Evolutionary conservation across 2,113 vertebrate genomes (phyloP), one percentile per base, ranked within the genome.

Genomic region (Pitta sordida): DNA sequence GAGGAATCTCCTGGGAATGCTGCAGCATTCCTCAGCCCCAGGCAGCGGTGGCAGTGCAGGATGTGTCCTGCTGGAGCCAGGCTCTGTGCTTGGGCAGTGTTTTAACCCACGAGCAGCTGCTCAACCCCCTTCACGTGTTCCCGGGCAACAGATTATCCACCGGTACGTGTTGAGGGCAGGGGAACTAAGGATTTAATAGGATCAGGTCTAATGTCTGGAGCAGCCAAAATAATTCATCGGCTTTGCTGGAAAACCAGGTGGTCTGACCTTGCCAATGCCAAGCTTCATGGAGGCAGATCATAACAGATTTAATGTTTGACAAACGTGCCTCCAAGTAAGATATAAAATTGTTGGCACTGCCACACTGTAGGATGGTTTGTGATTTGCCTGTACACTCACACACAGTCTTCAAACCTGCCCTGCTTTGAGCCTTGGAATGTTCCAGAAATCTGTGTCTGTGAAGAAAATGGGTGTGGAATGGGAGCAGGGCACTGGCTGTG

Each of bases 241-340:
- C 84, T 93, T 86, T 81, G 83, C 80, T 69, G 67, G 86, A 70
- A 86, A 93, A 59, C 8, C 79, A 37, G 63, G 62, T 56, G 84
- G 37, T 71, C 26, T 65, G 83, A 34, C 64, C 55, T 58, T 83
- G 67, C 30, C 43, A 30, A 8, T 59, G 67, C 82, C 78, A 60
- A 20, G 58, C 58, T 70, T 62, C n/a, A 41, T 14, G 2, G 10
- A 52, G 87, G 46, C 68, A 36, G 51, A 74, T 55, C 46, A 78
- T 58, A 32, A 88, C 64, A 18, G 30, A 11, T n/a, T 71, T 71
- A 10, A 16, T 63, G 34, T 36, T 71, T 75, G 60, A 27, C 29
- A n/a, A 49, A 29, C 4, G 9, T 22, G 20, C 19, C 39, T 65
- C 30, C 9, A 10, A 58, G 8, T 21, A 60, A 89, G 70, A 23